Base-by-base conservation (phyloP, 2,113 vertebrate species). In the Seriola aureovittata region DNA sequence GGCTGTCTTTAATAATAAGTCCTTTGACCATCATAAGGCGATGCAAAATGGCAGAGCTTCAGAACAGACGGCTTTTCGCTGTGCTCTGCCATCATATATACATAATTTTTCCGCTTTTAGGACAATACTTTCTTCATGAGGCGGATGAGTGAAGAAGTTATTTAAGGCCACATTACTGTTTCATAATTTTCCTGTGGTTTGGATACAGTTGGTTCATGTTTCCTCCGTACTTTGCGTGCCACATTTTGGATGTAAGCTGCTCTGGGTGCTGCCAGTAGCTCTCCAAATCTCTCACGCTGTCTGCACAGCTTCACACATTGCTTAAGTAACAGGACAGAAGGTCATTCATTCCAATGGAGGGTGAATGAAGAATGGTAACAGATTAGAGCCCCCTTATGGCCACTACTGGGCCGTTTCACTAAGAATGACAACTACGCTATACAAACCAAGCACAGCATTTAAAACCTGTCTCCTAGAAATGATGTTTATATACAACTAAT, bases 1-100 rank as follows among this genome's bases (percentile, higher is more conserved):
- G 63, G 68, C 81, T 58, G 76, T 87, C 82, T 83, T 91, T 74
- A 81, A 74, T 78, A 77, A 89, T 81, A 90, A 87, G 44, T 69
- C 50, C 57, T 48, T 59, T 67, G 80, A 80, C 86, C 62, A 55
- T 84, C 76, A 42, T 65, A 58, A 72, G 55, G 68, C 10, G 0
- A 68, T 4, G 48, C 59, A 69, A 73, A 85, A 73, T 25, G 54
- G 40, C 25, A 62, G 44, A 50, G 70, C 59, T 75, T 60, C 19
- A 38, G 21, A 70, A 29, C 19, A 36, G 66, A 50, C 11, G 4
- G 70, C 64, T 78, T 84, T 85, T 71, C 8, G 23, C n/a, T 54
- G 40, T 44, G 55, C 58, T 60, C 17, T 67, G 16, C 46, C 42
- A 65, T 71, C 25, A 78, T 44, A 52, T 71, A 36, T 57, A 59